Evolutionary conservation across 1,140 invertebrate genomes (phyloP).

Genomic region (Bombus waltoni): DNA sequence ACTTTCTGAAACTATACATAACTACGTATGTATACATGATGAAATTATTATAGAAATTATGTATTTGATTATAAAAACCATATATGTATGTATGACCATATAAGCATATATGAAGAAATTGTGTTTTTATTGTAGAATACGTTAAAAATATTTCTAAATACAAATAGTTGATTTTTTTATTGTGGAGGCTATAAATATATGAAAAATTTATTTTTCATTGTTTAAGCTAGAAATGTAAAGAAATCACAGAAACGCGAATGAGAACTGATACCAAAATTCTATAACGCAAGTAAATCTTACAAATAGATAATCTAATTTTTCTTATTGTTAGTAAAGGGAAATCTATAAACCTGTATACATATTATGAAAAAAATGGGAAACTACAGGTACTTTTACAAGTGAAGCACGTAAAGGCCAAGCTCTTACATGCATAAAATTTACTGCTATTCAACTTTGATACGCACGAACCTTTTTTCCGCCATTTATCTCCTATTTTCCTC

Average conservation of each 20-base stretch:
- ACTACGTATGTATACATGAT: too few relatives aligned
- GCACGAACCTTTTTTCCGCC: background rate
- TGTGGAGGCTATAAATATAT: background rate
- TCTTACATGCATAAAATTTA: background rate
- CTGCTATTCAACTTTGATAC: background rate
- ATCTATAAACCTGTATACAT: background rate
- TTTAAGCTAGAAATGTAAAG: background rate
- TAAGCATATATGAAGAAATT: too few relatives aligned
- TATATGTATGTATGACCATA: too few relatives aligned
- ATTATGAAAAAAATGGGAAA: too few relatives aligned
- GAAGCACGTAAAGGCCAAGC: background rate
- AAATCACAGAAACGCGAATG: background rate
- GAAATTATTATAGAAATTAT: too few relatives aligned
- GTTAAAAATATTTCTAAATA: too few relatives aligned
- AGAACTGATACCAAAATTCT: background rate
- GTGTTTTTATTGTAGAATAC: too few relatives aligned
- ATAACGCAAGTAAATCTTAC: background rate
- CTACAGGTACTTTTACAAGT: background rate
- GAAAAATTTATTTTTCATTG: background rate
- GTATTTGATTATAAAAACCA: too few relatives aligned
- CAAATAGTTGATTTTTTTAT: too few relatives aligned
- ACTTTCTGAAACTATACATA: too few relatives aligned
- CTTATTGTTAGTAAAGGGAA: too few relatives aligned
- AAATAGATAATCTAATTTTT: background rate
- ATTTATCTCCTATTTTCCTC: background rate